Conservation (phyloP, 2,888 invertebrate genomes). For the Hylaea fasciaria region DNA sequence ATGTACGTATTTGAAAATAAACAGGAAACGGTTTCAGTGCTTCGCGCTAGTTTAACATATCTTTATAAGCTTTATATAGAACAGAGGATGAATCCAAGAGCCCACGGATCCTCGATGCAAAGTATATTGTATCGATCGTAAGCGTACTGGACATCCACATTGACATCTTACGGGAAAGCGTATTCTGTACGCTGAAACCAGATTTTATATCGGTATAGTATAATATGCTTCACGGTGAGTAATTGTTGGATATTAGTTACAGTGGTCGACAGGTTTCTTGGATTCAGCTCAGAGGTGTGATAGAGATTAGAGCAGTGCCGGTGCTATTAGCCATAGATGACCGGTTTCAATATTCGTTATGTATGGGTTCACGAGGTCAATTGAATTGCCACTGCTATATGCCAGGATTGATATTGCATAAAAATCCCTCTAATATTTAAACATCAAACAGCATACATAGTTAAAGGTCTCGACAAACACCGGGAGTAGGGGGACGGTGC, state of each 20-base stretch:
- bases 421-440: background rate
- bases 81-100: constrained; percentile 9
- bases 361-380: constrained; percentile 8
- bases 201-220: too few species aligned
- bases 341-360: background rate
- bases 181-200: too few species aligned
- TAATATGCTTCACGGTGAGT: too few species aligned
- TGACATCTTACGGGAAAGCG: too few species aligned
- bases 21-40: background rate
- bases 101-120: background rate
- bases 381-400: background rate
- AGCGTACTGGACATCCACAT: too few species aligned
- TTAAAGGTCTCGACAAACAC: too few species aligned
- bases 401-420: background rate
- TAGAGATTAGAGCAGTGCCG: constrained; percentile 6
- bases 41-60: constrained; percentile 16
- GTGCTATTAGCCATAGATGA: background rate
- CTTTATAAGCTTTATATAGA: constrained; percentile 7
- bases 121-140: background rate
- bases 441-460: too few species aligned
- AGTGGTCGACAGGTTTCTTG: too few species aligned
- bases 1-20: too few species aligned
- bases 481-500: too few species aligned
- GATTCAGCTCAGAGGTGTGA: constrained; percentile 9
- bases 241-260: too few species aligned